Conservation (phyloP, 2,113 vertebrate species). For the Lipophrys pholis region DNA sequence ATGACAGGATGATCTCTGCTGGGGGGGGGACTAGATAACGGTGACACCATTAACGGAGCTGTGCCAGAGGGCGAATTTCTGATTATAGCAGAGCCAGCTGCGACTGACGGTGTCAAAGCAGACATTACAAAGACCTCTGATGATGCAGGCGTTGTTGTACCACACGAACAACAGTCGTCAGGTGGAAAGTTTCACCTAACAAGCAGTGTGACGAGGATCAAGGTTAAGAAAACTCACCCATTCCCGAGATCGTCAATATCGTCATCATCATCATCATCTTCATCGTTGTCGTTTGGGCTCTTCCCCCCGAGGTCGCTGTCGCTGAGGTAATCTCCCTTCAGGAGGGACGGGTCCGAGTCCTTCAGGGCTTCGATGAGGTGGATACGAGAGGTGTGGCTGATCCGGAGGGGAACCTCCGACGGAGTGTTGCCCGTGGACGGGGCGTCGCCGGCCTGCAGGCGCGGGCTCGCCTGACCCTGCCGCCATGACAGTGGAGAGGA, state of each 20-base stretch:
- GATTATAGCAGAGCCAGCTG: conserved; percentile 39
- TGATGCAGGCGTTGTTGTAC: conserved; percentile 18
- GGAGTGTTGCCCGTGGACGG: conserved; percentile 90
- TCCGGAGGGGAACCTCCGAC: conserved; percentile 87
- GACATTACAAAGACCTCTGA: conserved; percentile 35
- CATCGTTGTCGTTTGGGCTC: conserved; percentile 86
- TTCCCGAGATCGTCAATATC: conserved; percentile 93
- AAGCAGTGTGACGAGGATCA: not conserved
- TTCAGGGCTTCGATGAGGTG: conserved; percentile 90
- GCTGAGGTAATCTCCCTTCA: conserved; percentile 93
- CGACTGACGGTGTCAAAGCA: conserved; percentile 48
- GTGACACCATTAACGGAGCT: conserved; percentile 47
- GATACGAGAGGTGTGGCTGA: conserved; percentile 90
- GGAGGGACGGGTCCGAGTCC: conserved; percentile 83
- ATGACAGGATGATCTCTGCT: conserved; percentile 52
- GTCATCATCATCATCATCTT: conserved; percentile 79
- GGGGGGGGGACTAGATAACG: conserved; percentile 45
- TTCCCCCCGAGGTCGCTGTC: conserved; percentile 89
- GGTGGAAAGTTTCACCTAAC: conserved; percentile 40
- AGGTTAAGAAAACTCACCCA: conserved; percentile 80
- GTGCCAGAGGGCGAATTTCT: conserved; percentile 49
- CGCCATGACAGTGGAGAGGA: conserved; percentile 96
- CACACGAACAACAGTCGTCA: conserved; percentile 37
- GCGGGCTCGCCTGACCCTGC: conserved; percentile 93
- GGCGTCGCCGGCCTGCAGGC: conserved; percentile 93